These are phyloP conservation scores for Ochropleura plecta DNA, from an alignment of 2,888 invertebrate genomes.

Conservation along the genomic window DNA sequence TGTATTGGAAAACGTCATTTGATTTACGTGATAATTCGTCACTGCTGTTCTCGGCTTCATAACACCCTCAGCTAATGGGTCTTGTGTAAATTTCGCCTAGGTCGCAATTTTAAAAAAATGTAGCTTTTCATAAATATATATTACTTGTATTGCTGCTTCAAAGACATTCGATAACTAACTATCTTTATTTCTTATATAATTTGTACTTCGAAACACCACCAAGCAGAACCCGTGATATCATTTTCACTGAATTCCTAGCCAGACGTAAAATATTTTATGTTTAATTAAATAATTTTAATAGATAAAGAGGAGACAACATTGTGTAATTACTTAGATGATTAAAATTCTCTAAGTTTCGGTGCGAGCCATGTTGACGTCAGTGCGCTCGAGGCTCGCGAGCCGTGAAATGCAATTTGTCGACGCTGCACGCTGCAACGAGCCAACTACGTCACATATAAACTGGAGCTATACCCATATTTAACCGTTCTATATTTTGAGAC, in stretches of 20 bases:
- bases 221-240: not conserved
- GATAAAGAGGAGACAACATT: constrained; percentile 29
- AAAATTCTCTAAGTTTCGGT: constrained; percentile 41
- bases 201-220: not conserved
- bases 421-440: constrained; percentile 73
- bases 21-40: too few species aligned
- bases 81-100: too few species aligned
- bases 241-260: not conserved
- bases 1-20: too few species aligned
- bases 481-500: constrained; percentile 25
- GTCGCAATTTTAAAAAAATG: too few species aligned
- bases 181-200: too few species aligned
- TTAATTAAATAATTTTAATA: constrained; percentile 1
- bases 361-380: constrained; percentile 47
- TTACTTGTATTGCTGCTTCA: not conserved
- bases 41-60: too few species aligned
- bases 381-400: constrained; percentile 64
- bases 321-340: constrained; percentile 46
- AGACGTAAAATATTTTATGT: constrained; percentile 3
- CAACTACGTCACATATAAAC: constrained; percentile 60
- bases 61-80: too few species aligned
- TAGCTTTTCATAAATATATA: too few species aligned
- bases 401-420: constrained; percentile 84
- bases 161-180: not conserved
- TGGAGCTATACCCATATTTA: constrained; percentile 22